A percentile compares a stretch with the other conserved stretches of the same genome.
phyloP scores from a whole-genome alignment of 2,797 vertebrate species.

The Chloroceryle amazona region DNA sequence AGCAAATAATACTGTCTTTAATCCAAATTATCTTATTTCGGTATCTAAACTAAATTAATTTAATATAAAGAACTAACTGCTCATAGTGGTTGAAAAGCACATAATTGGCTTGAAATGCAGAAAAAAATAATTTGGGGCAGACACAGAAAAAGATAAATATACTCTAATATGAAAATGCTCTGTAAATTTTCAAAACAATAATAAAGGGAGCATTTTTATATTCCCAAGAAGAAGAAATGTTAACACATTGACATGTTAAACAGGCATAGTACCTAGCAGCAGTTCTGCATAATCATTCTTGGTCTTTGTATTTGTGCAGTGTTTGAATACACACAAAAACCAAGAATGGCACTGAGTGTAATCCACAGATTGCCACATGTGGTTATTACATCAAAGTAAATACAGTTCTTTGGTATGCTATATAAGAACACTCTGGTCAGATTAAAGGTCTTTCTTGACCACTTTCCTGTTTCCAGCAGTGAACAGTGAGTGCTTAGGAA shows the following conservation, averaged over 20 bases:
- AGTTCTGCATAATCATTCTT: background rate
- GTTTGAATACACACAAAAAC: background rate
- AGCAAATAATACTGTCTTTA: background rate
- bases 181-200: background rate
- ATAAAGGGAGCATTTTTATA: background rate
- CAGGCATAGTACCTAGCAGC: background rate
- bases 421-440: background rate
- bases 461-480: background rate
- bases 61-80: background rate
- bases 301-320: background rate
- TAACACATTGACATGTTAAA: background rate
- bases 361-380: background rate
- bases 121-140: background rate
- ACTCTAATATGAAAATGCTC: background rate
- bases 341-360: background rate
- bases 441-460: slow-evolving; percentile 1
- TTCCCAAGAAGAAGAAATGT: background rate
- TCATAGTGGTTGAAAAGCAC: background rate
- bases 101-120: background rate
- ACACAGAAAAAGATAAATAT: background rate
- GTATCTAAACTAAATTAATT: background rate
- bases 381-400: slow-evolving; percentile 23
- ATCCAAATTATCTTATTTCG: background rate
- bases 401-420: background rate
- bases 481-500: slow-evolving; percentile 16